A percentile compares a stretch with the other conserved stretches of the same genome.
These are phyloP conservation scores for Mus caroli DNA, from an alignment of 2,797 vertebrate species.

Conservation along the genomic window DNA sequence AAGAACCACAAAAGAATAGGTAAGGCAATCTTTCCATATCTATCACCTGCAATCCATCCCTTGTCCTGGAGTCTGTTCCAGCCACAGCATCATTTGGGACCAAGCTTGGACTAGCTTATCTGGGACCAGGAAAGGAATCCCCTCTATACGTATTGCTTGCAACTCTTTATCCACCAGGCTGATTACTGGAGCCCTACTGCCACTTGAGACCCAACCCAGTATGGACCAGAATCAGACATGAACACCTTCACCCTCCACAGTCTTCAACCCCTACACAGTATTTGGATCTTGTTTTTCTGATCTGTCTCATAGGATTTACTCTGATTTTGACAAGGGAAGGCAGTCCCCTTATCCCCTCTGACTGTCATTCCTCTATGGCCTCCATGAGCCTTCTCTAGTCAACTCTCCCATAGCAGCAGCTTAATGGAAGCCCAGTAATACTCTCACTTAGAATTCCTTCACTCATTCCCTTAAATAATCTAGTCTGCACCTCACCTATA, in stretches of 20 bases:
- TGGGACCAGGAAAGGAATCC: background rate
- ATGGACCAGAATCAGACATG: background rate
- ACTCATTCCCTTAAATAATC: background rate
- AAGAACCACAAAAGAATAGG: background rate
- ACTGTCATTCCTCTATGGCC: background rate
- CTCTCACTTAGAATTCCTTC: background rate
- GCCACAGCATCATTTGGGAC: background rate
- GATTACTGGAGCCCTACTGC: background rate
- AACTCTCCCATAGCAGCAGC: background rate
- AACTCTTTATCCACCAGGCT: background rate
- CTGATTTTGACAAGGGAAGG: background rate
- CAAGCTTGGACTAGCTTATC: background rate
- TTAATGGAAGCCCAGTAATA: background rate
- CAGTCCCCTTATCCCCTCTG: background rate
- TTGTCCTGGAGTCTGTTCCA: background rate
- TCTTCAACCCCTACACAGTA: background rate
- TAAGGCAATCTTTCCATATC: background rate
- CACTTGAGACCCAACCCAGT: background rate
- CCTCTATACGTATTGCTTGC: background rate
- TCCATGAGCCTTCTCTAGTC: background rate
- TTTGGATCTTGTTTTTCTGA: background rate
- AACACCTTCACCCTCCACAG: background rate
- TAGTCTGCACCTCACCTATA: background rate
- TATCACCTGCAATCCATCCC: background rate
- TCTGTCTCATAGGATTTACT: background rate